phyloP scores from a whole-genome alignment of 2,888 invertebrate species.

The Taphrorychus bicolor region DNA sequence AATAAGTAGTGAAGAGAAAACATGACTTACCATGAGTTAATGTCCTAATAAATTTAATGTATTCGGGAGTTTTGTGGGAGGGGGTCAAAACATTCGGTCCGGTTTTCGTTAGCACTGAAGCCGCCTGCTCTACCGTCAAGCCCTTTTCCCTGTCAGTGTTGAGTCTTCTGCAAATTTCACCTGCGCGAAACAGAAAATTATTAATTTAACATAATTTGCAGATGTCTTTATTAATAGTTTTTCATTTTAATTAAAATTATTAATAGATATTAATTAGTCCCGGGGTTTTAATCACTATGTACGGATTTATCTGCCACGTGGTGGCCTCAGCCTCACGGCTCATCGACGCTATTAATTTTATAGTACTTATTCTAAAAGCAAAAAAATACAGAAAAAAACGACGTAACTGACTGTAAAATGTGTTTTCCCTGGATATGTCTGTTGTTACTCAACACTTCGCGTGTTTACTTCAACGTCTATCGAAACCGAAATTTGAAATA shows the following conservation, averaged over 20 bases:
- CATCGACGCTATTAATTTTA: too few relatives aligned
- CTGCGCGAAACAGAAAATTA: too few relatives aligned
- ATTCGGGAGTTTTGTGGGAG: constrained; percentile 75
- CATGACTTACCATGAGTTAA: constrained; percentile 50
- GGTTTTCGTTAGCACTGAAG: constrained; percentile 64
- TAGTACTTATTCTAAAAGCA: too few relatives aligned
- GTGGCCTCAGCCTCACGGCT: too few relatives aligned
- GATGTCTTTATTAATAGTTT: too few relatives aligned
- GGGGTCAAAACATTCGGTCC: constrained; percentile 79
- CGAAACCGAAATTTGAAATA: constrained; percentile 1
- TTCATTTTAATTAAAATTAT: too few relatives aligned
- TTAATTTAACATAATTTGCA: too few relatives aligned
- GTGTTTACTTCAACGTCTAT: background rate
- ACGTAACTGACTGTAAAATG: background rate
- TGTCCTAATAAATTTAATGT: constrained; percentile 68
- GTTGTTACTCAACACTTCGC: background rate
- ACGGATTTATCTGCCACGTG: too few relatives aligned
- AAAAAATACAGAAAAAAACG: too few relatives aligned
- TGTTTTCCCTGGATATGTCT: background rate
- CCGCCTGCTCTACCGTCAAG: constrained; percentile 67
- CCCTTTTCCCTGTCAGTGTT: constrained; percentile 62
- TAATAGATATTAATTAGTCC: too few relatives aligned
- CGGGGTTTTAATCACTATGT: too few relatives aligned
- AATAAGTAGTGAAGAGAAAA: too few relatives aligned
- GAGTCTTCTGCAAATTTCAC: constrained; percentile 55